Evolutionary conservation across 2,113 vertebrate species (phyloP), one percentile per base, ranked within the genome.

Genomic region (Numida meleagris): DNA sequence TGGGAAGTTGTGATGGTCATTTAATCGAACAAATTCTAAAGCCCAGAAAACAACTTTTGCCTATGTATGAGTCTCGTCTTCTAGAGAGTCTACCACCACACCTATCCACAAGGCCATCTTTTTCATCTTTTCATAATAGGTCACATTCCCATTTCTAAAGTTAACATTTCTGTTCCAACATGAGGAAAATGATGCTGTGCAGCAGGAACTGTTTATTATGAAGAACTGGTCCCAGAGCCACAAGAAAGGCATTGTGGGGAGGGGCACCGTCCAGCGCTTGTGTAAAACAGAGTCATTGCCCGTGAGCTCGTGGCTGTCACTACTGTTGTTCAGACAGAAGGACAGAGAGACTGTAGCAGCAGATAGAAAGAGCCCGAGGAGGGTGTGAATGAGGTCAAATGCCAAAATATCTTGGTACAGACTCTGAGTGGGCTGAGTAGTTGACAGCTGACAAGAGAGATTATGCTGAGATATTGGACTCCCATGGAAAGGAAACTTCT

Each of bases 231-330:
- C 38, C 58, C 38, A n/a, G 58, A 82, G 33, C 13, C 48, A 4
- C 51, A n/a, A 46, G 43, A 68, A 48, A 50, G 31, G 15, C 42
- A 94, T 7, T 12, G 3, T 9, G 33, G 23, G 20, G 43, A 85
- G 51, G 48, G 9, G 17, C 36, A 70, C 23, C 23, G 2, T 9
- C 8, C 11, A 1, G 1, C 9, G 20, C 1, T 24, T 48, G 21
- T 7, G 65, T 20, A 77, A 76, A 66, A 57, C 29, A 65, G 27
- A 20, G 16, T 66, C 21, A 4, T 10, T 81, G 65, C 31, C 50
- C 48, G 2, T 1, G 38, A 57, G 34, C 0, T 68, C 36, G 63
- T 33, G 36, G 38, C 45, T 77, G 27, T 4, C 45, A 23, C 40
- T 91, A 20, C n/a, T 86, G 66, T 13, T 82, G 43, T 38, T 82